phyloP scores from a whole-genome alignment of 2,888 invertebrate species.

The Tolmerus cingulatus region DNA sequence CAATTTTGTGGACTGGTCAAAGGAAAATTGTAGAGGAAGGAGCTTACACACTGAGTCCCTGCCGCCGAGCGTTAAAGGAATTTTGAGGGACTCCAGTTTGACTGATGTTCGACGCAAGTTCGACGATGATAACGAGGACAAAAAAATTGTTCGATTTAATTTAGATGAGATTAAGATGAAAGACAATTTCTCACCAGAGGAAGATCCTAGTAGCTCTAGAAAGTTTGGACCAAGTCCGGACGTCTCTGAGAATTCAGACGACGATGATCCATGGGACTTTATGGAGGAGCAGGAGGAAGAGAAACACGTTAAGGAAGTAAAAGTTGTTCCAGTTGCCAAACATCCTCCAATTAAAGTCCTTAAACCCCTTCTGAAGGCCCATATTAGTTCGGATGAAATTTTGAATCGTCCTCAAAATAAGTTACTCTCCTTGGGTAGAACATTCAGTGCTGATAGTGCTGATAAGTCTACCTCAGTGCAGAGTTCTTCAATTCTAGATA shows the following conservation, averaged over 20 bases:
- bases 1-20: slow-evolving; percentile 47
- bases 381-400: slow-evolving; percentile 42
- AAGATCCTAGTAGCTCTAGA: slow-evolving; percentile 55
- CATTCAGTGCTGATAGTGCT: slow-evolving; percentile 54
- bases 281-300: slow-evolving; percentile 58
- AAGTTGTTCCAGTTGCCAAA: slow-evolving; percentile 60
- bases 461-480: slow-evolving; percentile 48
- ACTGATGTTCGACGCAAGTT: slow-evolving; percentile 58
- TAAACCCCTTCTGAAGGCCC: slow-evolving; percentile 34
- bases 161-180: slow-evolving; percentile 57
- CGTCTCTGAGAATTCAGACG: slow-evolving; percentile 56
- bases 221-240: slow-evolving; percentile 57
- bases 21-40: slow-evolving; percentile 45
- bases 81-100: slow-evolving; percentile 69
- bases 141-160: slow-evolving; percentile 78
- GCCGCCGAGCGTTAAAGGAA: slow-evolving; percentile 66
- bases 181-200: slow-evolving; percentile 55
- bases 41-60: slow-evolving; percentile 49
- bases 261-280: slow-evolving; percentile 56
- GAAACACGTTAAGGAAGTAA: slow-evolving; percentile 60
- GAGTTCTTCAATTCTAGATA: slow-evolving; percentile 54
- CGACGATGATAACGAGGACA: slow-evolving; percentile 68
- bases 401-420: slow-evolving; percentile 36
- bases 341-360: slow-evolving; percentile 48
- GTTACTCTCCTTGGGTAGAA: slow-evolving; percentile 14